Evolutionary conservation across 2,888 invertebrate genomes (phyloP).

Genomic region (Netelia virgata): DNA sequence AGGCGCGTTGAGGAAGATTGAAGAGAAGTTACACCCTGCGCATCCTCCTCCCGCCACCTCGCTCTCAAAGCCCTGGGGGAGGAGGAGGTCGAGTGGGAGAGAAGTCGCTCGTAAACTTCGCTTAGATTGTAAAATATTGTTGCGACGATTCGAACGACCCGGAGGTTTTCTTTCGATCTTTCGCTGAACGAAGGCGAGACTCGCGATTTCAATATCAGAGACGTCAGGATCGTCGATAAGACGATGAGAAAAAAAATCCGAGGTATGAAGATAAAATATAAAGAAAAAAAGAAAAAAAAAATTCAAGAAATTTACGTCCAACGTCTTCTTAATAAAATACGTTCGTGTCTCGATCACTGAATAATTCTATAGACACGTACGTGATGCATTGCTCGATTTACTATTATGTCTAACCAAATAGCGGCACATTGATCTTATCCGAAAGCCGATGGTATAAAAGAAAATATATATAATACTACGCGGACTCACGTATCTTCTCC

Average conservation of each 20-base stretch:
- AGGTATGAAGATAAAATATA: background rate
- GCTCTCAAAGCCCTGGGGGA: constrained; percentile 74
- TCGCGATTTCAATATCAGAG: background rate
- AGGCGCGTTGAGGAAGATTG: constrained; percentile 82
- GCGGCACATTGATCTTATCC: constrained; percentile 56
- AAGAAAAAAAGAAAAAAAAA: constrained; percentile 10
- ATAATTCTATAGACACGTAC: constrained; percentile 1
- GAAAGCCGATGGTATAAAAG: constrained; percentile 15
- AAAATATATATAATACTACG: constrained; percentile 24
- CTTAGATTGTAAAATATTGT: constrained; percentile 82
- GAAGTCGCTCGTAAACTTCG: constrained; percentile 80
- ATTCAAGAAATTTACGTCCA: background rate
- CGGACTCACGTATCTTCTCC: constrained; percentile 4
- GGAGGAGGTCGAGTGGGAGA: constrained; percentile 73
- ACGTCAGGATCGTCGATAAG: constrained; percentile 1
- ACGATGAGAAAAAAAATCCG: background rate
- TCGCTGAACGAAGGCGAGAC: constrained; percentile 3
- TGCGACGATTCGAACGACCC: constrained; percentile 69
- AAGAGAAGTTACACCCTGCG: constrained; percentile 74
- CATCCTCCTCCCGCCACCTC: constrained; percentile 33
- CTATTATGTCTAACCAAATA: constrained; percentile 48
- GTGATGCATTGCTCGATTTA: constrained; percentile 43
- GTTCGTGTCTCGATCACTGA: constrained; percentile 10
- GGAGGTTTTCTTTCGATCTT: constrained; percentile 14
- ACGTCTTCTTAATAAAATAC: constrained; percentile 48